Evolutionary conservation across 2,113 vertebrate genomes (phyloP), one percentile per base, ranked within the genome.

Genomic region (Poecile atricapillus): DNA sequence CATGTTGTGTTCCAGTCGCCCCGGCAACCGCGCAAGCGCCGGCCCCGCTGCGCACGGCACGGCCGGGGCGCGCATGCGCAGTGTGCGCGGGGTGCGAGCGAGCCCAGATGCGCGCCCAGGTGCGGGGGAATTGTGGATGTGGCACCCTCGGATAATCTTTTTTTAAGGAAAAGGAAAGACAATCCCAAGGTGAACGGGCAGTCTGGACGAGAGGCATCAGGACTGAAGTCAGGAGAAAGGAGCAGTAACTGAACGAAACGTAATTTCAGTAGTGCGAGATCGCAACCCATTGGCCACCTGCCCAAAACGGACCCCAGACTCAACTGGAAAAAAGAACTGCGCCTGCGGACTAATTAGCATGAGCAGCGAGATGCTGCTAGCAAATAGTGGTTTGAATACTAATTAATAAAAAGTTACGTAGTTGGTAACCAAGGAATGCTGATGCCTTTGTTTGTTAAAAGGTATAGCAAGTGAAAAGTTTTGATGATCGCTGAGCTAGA

Each of bases 1-100:
- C 98, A 97, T 97, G 95, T 96, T 98, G 98, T 96, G 13, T 96
- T 52, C 65, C 71, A n/a, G 97, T 98, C 94, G 60, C 98, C 98
- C 73, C 93, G 95, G 97, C 97, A 98, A 98, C 98, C 95, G 88
- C 96, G 19, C 87, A 94, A 53, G 69, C 73, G 2, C 70, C 17
- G 1, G 19, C 25, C 27, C 10, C 64, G 60, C 58, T 58, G 76
- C 86, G 5, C 76, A 33, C 67, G 5, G 37, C 11, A 8, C 37
- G 5, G 13, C 2, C 5, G 10, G 3, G 4, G 3, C 0, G 9
- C 74, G 87, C 94, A 11, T 14, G 94, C 87, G 89, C 81, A 4
- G 3, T 18, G 19, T 2, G n/a, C 21, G 1, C 5, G 13, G 15
- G 3, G 15, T 8, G 1, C 4, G 33, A 1, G 15, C 17, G 19